Conservation (phyloP, 2,113 vertebrate species). For the Bufo gargarizans region DNA sequence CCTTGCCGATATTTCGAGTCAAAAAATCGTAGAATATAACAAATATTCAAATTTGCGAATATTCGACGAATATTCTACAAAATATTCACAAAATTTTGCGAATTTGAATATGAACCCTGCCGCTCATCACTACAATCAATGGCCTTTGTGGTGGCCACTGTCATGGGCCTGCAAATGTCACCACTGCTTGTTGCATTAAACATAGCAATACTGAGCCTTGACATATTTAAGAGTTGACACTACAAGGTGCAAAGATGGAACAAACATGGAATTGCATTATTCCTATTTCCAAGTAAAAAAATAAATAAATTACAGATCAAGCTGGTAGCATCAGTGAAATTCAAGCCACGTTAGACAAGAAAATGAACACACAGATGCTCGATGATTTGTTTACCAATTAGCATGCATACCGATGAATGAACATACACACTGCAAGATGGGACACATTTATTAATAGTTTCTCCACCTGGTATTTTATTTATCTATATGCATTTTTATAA, state of each 20-base stretch:
- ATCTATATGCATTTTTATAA: conserved; percentile 29
- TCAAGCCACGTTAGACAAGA: conserved; percentile 52
- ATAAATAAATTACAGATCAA: background rate
- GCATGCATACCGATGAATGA: conserved; percentile 41
- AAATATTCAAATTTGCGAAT: no score
- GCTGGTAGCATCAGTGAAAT: conserved; percentile 20
- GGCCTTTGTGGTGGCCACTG: no score
- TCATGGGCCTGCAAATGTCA: no score
- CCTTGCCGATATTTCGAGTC: no score
- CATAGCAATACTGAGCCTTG: no score
- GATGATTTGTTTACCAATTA: conserved; percentile 61
- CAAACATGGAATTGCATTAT: background rate
- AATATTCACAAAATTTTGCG: no score
- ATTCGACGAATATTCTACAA: no score
- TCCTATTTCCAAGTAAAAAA: background rate
- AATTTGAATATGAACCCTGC: no score
- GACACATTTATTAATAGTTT: conserved; percentile 57
- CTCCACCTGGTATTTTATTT: conserved; percentile 44
- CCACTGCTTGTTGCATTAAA: no score
- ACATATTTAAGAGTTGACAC: no score
- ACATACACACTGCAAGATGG: background rate
- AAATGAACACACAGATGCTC: conserved; percentile 48
- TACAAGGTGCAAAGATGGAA: background rate
- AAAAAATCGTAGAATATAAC: no score
- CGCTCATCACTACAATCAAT: no score